Evolutionary conservation across 2,113 vertebrate species (phyloP), one percentile per base, ranked within the genome.

Genomic region (Taurulus bubalis): DNA sequence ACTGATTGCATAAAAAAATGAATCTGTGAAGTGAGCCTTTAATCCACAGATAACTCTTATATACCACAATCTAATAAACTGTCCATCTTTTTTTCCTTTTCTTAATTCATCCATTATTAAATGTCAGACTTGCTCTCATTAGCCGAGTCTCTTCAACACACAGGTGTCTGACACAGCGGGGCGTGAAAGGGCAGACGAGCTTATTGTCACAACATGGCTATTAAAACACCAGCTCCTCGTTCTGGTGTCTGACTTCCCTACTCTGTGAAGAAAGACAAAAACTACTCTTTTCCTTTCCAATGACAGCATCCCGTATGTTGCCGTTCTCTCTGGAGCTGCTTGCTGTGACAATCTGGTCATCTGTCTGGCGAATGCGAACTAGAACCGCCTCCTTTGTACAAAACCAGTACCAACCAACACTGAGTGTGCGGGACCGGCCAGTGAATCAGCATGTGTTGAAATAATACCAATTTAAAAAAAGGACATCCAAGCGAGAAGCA

Each of bases 61-160:
- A n/a, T 78, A 16, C 10, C 3, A 7, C n/a, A 63, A n/a, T 55
- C 24, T 36, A 65, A 83, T 45, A 0, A 47, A 67, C 14, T 20
- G 34, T 56, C 26, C 60, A 24, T 30, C 5, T 34, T 62, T 26
- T 34, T 20, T 47, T 45, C 55, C 26, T 74, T 34, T 38, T 60
- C 51, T 64, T 66, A 60, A 70, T 73, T 72, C 63, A 56, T 74
- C 71, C 28, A 84, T 87, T 77, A 77, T 80, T 59, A 73, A 83
- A 82, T 62, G 67, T 67, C 74, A 66, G 49, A 58, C 71, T 80
- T 6, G 34, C 68, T 67, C 79, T 87, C 71, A 78, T 87, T 74
- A 87, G 78, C 51, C 1, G 49, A 34, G 38, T 51, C 16, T 82
- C 67, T 16, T 3, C 8, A 30, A 62, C 72, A 40, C 28, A 47